Evolutionary conservation across 1,140 invertebrate species (phyloP).

Genomic region (Sinella curviseta): DNA sequence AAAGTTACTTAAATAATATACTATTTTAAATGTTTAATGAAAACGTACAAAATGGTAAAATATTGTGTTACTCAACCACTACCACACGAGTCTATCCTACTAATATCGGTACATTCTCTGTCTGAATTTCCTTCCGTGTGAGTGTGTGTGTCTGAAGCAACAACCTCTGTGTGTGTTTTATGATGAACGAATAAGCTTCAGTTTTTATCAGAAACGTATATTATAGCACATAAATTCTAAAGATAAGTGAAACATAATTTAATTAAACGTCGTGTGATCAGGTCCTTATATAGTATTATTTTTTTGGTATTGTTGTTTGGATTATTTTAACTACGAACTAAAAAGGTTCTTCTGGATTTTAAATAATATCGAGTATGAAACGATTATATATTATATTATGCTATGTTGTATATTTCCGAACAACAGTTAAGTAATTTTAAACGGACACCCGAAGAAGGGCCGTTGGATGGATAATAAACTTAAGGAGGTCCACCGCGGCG

Average conservation of each 20-base stretch:
- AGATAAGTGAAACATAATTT: background rate
- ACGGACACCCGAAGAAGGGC: too few species aligned
- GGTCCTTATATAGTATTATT: slow-evolving; percentile 12
- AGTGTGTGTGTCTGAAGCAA: background rate
- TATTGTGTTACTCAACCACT: background rate
- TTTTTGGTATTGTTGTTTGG: slow-evolving; percentile 1
- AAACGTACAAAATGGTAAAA: slow-evolving; percentile 12
- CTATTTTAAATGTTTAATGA: slow-evolving; percentile 1
- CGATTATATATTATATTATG: too few species aligned
- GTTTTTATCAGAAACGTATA: too few species aligned
- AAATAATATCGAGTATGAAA: too few species aligned
- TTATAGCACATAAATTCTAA: too few species aligned
- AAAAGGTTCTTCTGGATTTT: too few species aligned
- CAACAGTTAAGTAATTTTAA: too few species aligned
- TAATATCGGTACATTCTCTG: background rate
- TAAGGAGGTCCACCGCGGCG: background rate
- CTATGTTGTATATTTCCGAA: too few species aligned
- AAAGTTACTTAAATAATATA: slow-evolving; percentile 8
- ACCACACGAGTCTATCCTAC: background rate
- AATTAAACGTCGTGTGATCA: background rate
- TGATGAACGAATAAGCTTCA: too few species aligned
- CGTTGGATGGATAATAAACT: too few species aligned
- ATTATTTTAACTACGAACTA: background rate
- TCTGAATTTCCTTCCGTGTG: background rate
- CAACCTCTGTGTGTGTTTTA: background rate